Evolutionary conservation across 1,140 invertebrate species (phyloP).

Genomic region (Tachypleus tridentatus): DNA sequence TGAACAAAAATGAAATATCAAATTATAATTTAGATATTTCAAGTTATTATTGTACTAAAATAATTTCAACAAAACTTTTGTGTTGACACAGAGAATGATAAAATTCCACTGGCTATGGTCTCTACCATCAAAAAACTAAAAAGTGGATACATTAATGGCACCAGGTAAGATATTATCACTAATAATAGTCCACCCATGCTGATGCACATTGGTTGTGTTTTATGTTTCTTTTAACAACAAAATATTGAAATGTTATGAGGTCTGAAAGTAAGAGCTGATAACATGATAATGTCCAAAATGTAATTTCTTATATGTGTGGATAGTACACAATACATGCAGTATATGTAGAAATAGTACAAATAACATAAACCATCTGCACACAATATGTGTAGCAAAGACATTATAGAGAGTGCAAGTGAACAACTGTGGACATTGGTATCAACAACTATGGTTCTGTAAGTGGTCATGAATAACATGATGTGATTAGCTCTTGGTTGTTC

Average conservation of each 20-base stretch:
- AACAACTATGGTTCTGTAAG: too few relatives aligned
- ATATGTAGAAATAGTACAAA: too few relatives aligned
- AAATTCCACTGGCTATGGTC: conserved; percentile 83
- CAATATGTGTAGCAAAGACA: too few relatives aligned
- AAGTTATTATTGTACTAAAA: too few relatives aligned
- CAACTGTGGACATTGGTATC: too few relatives aligned
- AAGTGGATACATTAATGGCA: conserved; percentile 96
- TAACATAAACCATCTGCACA: too few relatives aligned
- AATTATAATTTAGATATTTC: too few relatives aligned
- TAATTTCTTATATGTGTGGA: not conserved
- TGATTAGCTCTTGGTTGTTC: too few relatives aligned
- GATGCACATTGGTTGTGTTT: not conserved
- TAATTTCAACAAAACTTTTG: too few relatives aligned
- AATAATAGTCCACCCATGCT: not conserved
- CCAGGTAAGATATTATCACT: conserved; percentile 38
- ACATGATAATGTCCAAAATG: not conserved
- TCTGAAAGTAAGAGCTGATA: not conserved
- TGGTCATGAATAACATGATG: too few relatives aligned
- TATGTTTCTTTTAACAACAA: not conserved
- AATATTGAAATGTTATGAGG: conserved; percentile 1
- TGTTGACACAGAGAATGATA: conserved; percentile 60
- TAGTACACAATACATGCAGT: not conserved
- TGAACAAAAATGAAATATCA: too few relatives aligned
- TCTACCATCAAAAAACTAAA: conserved; percentile 97
- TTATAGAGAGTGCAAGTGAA: too few relatives aligned